Percentiles rank a stretch among this genome's conserved stretches.
Conservation (phyloP, 2,113 vertebrate species). For the Vidua chalybeata region DNA sequence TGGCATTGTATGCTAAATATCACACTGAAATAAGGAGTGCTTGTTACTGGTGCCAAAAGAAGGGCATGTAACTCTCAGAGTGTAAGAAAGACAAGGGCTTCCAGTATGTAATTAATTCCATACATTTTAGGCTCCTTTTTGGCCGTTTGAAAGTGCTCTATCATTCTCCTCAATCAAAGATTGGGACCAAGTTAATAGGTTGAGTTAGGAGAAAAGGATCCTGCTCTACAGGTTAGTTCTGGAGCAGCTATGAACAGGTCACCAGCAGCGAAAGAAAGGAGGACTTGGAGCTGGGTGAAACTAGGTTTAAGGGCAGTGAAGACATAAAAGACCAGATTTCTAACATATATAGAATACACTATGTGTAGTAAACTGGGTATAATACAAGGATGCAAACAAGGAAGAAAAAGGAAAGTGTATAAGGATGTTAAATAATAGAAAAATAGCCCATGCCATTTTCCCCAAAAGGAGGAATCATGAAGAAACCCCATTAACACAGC, state of each 20-base stretch:
- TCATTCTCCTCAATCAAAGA: background rate
- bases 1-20: background rate
- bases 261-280: background rate
- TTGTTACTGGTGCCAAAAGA: background rate
- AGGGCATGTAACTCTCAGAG: background rate
- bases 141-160: background rate
- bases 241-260: background rate
- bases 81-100: background rate
- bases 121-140: background rate
- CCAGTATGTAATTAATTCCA: background rate
- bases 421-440: background rate
- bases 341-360: background rate
- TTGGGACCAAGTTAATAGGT: background rate
- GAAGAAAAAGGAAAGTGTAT: background rate
- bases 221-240: background rate
- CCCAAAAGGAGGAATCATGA: accelerated
- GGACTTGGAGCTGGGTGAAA: background rate
- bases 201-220: background rate
- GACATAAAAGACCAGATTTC: background rate
- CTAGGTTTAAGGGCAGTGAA: background rate
- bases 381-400: background rate
- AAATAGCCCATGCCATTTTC: accelerated
- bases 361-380: background rate
- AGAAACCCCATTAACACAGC: background rate
- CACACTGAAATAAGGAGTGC: background rate